Conservation (phyloP, 2,888 invertebrate genomes). For the Ischnura elegans region DNA sequence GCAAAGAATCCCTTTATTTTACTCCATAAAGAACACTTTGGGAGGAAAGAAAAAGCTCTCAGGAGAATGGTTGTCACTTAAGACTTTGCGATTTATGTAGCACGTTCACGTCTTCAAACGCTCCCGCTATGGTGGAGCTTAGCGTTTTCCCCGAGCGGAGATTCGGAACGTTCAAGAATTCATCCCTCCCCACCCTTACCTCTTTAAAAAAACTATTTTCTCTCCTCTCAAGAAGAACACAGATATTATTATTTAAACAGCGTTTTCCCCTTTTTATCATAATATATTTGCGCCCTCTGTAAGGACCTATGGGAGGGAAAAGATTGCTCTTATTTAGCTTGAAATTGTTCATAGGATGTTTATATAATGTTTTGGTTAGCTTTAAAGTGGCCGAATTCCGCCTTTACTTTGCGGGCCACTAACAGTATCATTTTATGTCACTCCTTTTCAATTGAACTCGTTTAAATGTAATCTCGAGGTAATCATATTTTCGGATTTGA, state of each 20-base stretch:
- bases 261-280: neutral
- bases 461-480: too few species aligned
- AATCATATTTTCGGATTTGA: too few species aligned
- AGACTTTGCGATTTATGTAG: neutral
- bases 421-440: too few species aligned
- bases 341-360: too few species aligned
- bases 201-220: neutral
- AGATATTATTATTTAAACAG: neutral
- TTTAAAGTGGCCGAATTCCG: too few species aligned
- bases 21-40: neutral
- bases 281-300: neutral
- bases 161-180: conserved; percentile 11
- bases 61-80: neutral
- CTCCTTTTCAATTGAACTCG: too few species aligned
- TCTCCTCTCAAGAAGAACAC: neutral
- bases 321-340: too few species aligned
- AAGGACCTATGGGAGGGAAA: too few species aligned
- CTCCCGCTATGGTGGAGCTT: neutral
- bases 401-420: too few species aligned
- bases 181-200: neutral
- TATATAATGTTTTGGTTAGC: too few species aligned
- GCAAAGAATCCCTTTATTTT: conserved; percentile 21
- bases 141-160: neutral
- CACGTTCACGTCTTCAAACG: neutral
- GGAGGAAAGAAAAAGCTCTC: neutral